These are phyloP conservation scores for Cephalotes varians DNA, from an alignment of 2,888 invertebrate genomes.

Conservation along the genomic window DNA sequence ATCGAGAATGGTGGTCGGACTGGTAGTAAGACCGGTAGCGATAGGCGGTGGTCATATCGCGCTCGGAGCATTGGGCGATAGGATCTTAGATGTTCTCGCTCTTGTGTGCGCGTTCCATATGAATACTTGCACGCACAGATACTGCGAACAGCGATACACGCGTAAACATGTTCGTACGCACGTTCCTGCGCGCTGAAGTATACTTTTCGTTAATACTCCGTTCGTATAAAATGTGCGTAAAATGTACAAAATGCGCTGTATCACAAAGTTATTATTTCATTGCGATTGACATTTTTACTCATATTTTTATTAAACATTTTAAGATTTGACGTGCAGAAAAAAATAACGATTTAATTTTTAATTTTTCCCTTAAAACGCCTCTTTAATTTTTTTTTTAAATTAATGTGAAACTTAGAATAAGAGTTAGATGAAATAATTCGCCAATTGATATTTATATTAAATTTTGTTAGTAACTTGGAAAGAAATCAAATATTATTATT, in stretches of 20 bases:
- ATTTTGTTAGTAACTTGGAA: neutral
- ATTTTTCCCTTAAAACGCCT: too few relatives aligned
- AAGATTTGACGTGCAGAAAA: neutral
- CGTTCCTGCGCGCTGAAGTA: neutral
- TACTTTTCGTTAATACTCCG: neutral
- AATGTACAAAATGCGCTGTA: neutral
- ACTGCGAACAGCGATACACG: constrained; percentile 13
- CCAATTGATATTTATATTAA: neutral
- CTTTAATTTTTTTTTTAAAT: neutral
- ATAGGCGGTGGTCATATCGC: constrained; percentile 82
- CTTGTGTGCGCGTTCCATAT: constrained; percentile 55
- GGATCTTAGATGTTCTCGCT: constrained; percentile 76
- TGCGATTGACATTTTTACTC: neutral
- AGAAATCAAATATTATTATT: neutral
- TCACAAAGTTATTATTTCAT: neutral
- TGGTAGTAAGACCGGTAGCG: constrained; percentile 81
- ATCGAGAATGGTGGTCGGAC: constrained; percentile 61
- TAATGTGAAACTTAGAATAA: neutral
- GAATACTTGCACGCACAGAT: constrained; percentile 47
- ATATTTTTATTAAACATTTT: neutral
- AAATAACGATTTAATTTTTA: neutral
- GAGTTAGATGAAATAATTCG: neutral
- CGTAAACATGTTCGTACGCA: neutral
- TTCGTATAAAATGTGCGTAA: neutral
- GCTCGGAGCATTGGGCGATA: constrained; percentile 79